Evolutionary conservation across 2,888 invertebrate genomes (phyloP), one percentile per base, ranked within the genome.

Genomic region (Mayetiola destructor): DNA sequence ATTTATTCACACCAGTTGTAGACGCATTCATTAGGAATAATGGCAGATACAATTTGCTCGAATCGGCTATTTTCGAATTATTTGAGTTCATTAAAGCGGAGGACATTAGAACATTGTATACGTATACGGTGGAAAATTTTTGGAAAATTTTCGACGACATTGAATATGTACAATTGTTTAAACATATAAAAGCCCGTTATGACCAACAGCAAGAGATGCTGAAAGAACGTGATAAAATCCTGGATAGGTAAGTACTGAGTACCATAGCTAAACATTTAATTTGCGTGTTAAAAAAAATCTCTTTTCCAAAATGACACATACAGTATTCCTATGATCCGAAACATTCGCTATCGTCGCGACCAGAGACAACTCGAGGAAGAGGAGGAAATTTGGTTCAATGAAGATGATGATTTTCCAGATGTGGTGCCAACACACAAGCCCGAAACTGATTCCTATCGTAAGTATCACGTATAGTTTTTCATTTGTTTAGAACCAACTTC

Each of bases 331-430:
- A 83, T 92, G 66, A 76, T 93, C 63, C 80, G 90, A 62, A 82
- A 79, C 64, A 66, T 64, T 67, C 81, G 95, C 63, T 94, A 88
- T 74, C 79, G 95, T 61, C 81, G 94, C 61, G 95, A 96, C 75
- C 89, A 91, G 64, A 80, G 95, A 58, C 88, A 92, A 70, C 80
- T 94, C 66, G 96, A 97, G 62, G 95, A 96, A 68, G 96, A 96
- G 65, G 96, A 97, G 68, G 96, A 96, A 75, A 90, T 94, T 84
- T 97, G 95, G 95, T 96, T 96, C 74, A 93, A 94, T 69, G 93
- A 94, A 66, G 96, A 96, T 62, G 95, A 95, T 69, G 93, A 92
- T 69, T 84, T 88, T 61, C 85, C 89, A 60, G 91, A 92, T 67
- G 87, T 84, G 60, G 80, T 82, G 69, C 78, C 70, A 64, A 69